Evolutionary conservation across 2,113 vertebrate genomes (phyloP).

Genomic region (Promerops cafer): DNA sequence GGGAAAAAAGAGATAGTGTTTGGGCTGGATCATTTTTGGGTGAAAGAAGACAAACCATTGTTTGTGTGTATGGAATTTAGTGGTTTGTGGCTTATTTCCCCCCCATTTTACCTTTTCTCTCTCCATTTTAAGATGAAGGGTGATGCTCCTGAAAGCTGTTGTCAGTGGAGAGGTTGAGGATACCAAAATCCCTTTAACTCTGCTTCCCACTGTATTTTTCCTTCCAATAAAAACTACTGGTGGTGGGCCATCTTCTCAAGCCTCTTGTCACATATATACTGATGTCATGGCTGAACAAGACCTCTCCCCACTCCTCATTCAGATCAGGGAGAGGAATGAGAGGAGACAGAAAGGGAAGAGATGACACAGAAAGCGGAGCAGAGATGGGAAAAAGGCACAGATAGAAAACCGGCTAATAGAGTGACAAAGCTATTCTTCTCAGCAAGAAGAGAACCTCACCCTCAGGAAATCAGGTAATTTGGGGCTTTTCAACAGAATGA

Average conservation of each 20-base stretch:
- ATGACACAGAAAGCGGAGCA: not conserved
- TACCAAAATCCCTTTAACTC: not conserved
- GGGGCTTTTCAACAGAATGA: not conserved
- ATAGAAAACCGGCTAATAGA: not conserved
- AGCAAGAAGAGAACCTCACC: not conserved
- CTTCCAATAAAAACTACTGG: not conserved
- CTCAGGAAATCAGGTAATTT: not conserved
- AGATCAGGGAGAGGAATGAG: not conserved
- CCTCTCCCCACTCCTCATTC: not conserved
- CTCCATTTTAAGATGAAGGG: not conserved
- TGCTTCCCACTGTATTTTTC: not conserved
- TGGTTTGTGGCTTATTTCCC: rapidly evolving
- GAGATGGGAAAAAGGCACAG: not conserved
- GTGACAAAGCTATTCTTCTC: not conserved
- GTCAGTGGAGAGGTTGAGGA: not conserved
- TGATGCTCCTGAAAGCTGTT: not conserved
- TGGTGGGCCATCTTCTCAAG: not conserved
- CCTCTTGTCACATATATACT: not conserved
- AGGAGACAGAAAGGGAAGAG: slow-evolving; percentile 15
- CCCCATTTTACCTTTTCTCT: not conserved
- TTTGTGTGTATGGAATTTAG: not conserved
- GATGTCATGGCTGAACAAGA: not conserved
- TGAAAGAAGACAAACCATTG: not conserved
- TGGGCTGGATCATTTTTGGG: not conserved
- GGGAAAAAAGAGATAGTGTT: not conserved